A percentile compares a stretch with the other conserved stretches of the same genome.
These are phyloP conservation scores for Drosophila malerkotliana DNA, from an alignment of 1,140 invertebrate species.

Conservation along the genomic window DNA sequence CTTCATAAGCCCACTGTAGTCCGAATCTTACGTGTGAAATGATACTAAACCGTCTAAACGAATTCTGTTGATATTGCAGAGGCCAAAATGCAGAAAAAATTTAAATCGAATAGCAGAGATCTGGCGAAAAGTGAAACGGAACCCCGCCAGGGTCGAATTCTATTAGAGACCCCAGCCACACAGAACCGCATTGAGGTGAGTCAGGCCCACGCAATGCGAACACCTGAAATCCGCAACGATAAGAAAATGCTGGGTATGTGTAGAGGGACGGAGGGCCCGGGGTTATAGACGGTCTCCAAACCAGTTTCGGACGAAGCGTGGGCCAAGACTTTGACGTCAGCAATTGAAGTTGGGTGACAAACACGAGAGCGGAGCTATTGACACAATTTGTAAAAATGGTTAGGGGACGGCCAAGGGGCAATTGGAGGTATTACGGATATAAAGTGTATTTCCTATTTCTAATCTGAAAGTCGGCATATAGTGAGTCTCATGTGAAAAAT, in stretches of 20 bases:
- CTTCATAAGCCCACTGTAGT: conserved; percentile 24
- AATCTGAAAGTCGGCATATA: not conserved
- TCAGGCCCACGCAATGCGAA: conserved; percentile 75
- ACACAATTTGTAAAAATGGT: conserved; percentile 33
- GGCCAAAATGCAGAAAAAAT: conserved; percentile 18
- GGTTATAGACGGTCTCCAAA: conserved; percentile 21
- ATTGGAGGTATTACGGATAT: conserved; percentile 12
- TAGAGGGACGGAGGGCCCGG: not conserved
- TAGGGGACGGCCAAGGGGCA: not conserved
- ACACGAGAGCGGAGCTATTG: conserved; percentile 27
- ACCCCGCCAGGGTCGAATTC: conserved; percentile 61
- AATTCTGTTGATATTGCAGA: conserved; percentile 48
- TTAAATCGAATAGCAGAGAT: conserved; percentile 15
- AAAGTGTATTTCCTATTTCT: conserved; percentile 21
- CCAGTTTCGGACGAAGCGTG: conserved; percentile 67
- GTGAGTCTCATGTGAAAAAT: conserved; percentile 15
- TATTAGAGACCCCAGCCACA: conserved; percentile 43
- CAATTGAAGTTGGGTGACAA: conserved; percentile 51
- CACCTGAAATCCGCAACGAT: conserved; percentile 74
- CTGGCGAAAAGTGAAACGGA: conserved; percentile 75
- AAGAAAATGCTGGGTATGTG: conserved; percentile 21
- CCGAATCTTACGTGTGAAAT: conserved; percentile 66
- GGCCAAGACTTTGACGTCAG: conserved; percentile 62
- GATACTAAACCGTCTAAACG: conserved; percentile 67
- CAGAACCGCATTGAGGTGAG: conserved; percentile 40